A percentile compares a stretch with the other conserved stretches of the same genome.
These are phyloP conservation scores for Anarrhichthys ocellatus DNA, from an alignment of 2,113 vertebrate species.

Conservation along the genomic window DNA sequence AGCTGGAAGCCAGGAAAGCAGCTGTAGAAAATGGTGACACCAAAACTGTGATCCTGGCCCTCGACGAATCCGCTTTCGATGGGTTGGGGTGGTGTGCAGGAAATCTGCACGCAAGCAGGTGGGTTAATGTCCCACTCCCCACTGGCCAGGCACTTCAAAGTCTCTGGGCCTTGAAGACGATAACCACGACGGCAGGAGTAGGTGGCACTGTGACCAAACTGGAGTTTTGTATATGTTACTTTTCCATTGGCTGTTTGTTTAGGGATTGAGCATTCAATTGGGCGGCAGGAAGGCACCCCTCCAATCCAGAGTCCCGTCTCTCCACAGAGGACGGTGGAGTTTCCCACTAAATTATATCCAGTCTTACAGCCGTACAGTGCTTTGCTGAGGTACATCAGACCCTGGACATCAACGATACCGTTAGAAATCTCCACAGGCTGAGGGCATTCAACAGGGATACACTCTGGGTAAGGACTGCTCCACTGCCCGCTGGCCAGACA, in stretches of 20 bases:
- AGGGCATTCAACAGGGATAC: constrained; percentile 93
- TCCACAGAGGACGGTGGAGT: constrained; percentile 92
- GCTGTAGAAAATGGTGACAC: constrained; percentile 97
- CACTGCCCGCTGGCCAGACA: constrained; percentile 90
- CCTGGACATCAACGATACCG: constrained; percentile 95
- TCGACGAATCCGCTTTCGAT: constrained; percentile 97
- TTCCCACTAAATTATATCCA: constrained; percentile 91
- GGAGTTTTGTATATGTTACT: constrained; percentile 85
- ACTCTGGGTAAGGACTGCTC: constrained; percentile 91
- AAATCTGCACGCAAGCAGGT: constrained; percentile 89
- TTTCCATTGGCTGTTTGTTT: constrained; percentile 88
- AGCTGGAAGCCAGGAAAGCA: constrained; percentile 96
- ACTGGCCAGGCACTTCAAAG: constrained; percentile 87
- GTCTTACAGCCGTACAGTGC: constrained; percentile 94
- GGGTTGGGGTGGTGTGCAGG: constrained; percentile 89
- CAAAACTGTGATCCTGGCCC: constrained; percentile 94
- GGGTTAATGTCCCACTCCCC: constrained; percentile 88
- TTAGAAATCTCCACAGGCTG: constrained; percentile 93
- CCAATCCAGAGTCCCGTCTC: constrained; percentile 95
- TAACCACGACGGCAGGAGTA: constrained; percentile 93
- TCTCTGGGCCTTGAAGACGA: constrained; percentile 88
- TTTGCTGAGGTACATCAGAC: constrained; percentile 96
- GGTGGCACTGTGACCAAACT: constrained; percentile 88
- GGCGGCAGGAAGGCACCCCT: constrained; percentile 89
- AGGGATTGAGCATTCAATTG: constrained; percentile 89